phyloP scores from a whole-genome alignment of 2,797 vertebrate genomes.

The Lutjanus campechanus region DNA sequence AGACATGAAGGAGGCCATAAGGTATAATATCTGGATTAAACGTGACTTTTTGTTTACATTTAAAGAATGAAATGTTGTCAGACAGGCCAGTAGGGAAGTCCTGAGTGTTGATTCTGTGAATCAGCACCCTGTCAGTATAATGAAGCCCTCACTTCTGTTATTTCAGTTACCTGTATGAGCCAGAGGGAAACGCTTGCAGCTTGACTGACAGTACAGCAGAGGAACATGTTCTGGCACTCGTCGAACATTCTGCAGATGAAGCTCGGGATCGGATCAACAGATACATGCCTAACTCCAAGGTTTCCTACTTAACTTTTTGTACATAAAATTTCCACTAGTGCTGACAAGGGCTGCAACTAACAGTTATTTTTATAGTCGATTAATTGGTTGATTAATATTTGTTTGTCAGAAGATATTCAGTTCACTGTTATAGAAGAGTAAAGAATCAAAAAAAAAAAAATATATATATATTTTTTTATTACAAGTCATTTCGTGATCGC shows the following conservation, averaged over 20 bases:
- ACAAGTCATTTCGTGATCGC: too few relatives aligned
- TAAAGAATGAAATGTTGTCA: background rate
- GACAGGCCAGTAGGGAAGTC: background rate
- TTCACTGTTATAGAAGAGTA: too few relatives aligned
- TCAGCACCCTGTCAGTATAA: background rate
- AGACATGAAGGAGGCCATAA: constrained; percentile 94
- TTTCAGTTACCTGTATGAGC: constrained; percentile 94
- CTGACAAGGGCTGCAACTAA: too few relatives aligned
- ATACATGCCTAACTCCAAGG: constrained; percentile 95
- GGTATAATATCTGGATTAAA: constrained; percentile 79
- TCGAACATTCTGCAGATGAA: constrained; percentile 98
- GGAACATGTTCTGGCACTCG: constrained; percentile 96
- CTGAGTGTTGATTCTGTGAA: background rate
- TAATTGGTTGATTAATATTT: too few relatives aligned
- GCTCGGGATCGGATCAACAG: constrained; percentile 95
- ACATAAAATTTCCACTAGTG: background rate
- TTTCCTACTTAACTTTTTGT: constrained; percentile 56
- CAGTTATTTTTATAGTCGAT: too few relatives aligned
- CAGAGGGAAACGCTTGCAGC: constrained; percentile 96
- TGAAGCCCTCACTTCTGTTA: constrained; percentile 13
- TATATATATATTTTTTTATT: too few relatives aligned
- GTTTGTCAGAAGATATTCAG: too few relatives aligned
- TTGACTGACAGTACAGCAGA: constrained; percentile 97
- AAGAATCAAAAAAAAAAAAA: too few relatives aligned
- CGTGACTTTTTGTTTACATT: background rate